Evolutionary conservation across 1,140 invertebrate genomes (phyloP), one percentile per base, ranked within the genome.

Genomic region (Sitobion miscanthi): DNA sequence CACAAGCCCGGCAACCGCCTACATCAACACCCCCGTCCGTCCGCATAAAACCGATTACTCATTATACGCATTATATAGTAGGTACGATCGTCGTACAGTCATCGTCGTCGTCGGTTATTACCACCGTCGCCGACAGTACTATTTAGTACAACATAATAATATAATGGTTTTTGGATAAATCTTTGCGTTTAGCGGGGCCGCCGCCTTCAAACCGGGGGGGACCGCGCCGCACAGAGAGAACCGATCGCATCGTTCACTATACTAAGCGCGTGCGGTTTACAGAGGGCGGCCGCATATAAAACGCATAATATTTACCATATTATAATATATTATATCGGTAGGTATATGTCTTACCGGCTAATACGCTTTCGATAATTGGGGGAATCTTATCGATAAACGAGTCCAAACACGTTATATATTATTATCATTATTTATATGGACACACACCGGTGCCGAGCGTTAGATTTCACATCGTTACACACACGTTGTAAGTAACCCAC

Each of bases 11-110:
- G 23, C 35, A n/a, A 62, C 89, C 52, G 90, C 45, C 54, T 91
- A 92, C 91, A 92, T 49, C 42, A 47, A 92, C 69, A 92, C 91
- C 69, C 62, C 62, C 91, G 45, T 82, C 62, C 62, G 20, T 14
- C 57, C 42, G 62, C 38, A 47, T 42, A 82, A 89, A 92, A 92
- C 25, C 91, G 45, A 89, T 89, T 89, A 89, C 38, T 89, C 88
- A 57, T 89, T 89, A 89, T 87, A 54, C 21, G 6, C 47, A 49
- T 49, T 49, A 49, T 11, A 49, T 42, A 42, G 42, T 42, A 49
- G 8, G 35, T 35, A 89, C 49, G 20, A 30, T 89, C 88, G 25
- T 89, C 52, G 35, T n/a, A 77, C n/a, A 77, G n/a, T 89, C 35
- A 54, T 57, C 49, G 21, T 54, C 6, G 49, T 89, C 35, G 88